A percentile compares a stretch with the other conserved stretches of the same genome.
Conservation (phyloP, 1,140 invertebrate genomes). For the Anagrus nilaparvatae region DNA sequence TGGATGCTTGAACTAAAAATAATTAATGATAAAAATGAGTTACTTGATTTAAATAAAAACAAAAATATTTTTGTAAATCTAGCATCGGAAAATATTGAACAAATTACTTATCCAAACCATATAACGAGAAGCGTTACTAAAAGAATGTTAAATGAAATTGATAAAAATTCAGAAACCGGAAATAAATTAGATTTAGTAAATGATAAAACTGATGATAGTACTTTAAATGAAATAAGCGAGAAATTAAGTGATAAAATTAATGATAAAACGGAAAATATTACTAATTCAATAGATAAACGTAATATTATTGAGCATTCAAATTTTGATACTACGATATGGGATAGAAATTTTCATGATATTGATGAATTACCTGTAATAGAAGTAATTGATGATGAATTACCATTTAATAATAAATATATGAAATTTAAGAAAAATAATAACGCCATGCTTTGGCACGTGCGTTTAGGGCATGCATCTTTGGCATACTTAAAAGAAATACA, state of each 20-base stretch:
- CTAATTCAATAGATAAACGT: too few species aligned
- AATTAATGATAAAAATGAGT: conserved; percentile 3
- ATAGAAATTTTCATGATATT: too few species aligned
- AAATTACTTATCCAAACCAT: background rate
- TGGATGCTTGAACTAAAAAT: conserved; percentile 14
- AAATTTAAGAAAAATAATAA: background rate
- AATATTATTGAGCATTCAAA: too few species aligned
- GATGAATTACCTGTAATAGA: too few species aligned
- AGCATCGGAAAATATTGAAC: background rate
- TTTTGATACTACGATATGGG: too few species aligned
- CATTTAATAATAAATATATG: too few species aligned
- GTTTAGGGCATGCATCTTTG: background rate
- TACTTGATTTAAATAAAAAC: background rate
- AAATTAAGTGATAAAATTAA: conserved; percentile 5
- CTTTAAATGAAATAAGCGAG: too few species aligned
- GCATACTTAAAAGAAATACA: background rate
- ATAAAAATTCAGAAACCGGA: background rate
- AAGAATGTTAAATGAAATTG: background rate
- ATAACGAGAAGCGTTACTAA: background rate
- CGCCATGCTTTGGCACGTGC: background rate
- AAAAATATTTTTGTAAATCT: background rate
- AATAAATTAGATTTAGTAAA: background rate
- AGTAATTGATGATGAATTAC: too few species aligned
- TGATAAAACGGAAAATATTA: background rate
- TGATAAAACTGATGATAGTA: too few species aligned